Conservation (phyloP, 2,113 vertebrate genomes). For the Heteronetta atricapilla region DNA sequence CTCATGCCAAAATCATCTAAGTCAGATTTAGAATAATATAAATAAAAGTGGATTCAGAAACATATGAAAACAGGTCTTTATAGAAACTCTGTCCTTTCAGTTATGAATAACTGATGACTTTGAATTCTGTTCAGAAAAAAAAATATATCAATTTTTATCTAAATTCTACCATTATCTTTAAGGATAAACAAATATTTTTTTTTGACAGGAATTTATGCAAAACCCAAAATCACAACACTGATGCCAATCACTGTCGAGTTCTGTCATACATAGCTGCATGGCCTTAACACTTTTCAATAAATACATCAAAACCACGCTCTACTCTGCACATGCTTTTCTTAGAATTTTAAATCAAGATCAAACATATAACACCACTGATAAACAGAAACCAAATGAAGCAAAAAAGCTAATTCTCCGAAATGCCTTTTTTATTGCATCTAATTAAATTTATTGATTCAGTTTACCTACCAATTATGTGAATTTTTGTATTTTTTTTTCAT, state of each 20-base stretch:
- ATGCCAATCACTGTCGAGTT: not conserved
- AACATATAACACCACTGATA: not conserved
- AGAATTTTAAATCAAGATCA: not conserved
- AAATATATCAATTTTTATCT: not conserved
- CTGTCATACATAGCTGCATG: accelerated
- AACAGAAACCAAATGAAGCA: not conserved
- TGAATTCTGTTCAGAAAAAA: not conserved
- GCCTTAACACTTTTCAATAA: not conserved
- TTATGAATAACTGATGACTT: not conserved
- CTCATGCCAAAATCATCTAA: not conserved
- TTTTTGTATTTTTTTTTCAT: not conserved
- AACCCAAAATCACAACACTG: not conserved
- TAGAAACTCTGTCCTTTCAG: not conserved
- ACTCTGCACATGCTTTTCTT: not conserved
- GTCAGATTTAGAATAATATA: not conserved
- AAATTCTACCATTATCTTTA: not conserved
- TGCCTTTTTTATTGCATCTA: slow-evolving; percentile 5
- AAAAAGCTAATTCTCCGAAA: not conserved
- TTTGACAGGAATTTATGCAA: not conserved
- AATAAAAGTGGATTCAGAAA: not conserved
- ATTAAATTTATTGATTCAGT: slow-evolving; percentile 35
- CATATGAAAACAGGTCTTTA: not conserved
- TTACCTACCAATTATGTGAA: not conserved
- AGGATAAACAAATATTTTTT: not conserved
- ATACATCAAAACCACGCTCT: not conserved